Base-by-base conservation (phyloP, 2,113 vertebrate genomes). In the Regulus satrapa region DNA sequence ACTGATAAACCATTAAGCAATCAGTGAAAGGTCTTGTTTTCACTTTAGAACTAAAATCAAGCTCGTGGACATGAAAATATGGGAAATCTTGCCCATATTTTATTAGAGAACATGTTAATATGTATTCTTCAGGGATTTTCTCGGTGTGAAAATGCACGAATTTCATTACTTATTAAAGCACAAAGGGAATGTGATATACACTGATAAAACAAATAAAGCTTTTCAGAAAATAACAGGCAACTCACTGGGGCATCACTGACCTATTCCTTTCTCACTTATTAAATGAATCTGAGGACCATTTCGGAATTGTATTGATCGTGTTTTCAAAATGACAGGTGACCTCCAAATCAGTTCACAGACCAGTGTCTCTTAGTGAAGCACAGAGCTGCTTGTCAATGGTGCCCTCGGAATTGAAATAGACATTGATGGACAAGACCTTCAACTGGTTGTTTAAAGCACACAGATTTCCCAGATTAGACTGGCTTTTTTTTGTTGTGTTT, bases 271-370 rank as follows among this genome's bases (percentile, higher is more conserved):
- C 83, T 95, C 69, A 85, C 66, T 82, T 96, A 85, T 93, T 97
- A 97, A 98, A 97, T 62, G 80, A 97, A 94, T 89, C 81, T 97
- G 85, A 97, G 68, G 51, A 88, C 86, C 8, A 4, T 71, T 95
- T 97, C 66, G 4, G n/a, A 95, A 96, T 94, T 80, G 36, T 92
- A 98, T 98, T 93, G 98, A 97, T 98, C 8, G 2, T 5, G 4
- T 77, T 97, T 96, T 97, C 94, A 94, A 95, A 97, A 97, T 97
- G 97, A 98, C 95, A 97, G 97, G 93, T 96, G 92, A 97, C 78
- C 88, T 97, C 95, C 93, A 96, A 92, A 94, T 97, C 97, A 96
- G 90, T 94, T 97, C 95, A 83, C 92, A 97, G 71, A 67, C 76
- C 78, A 93, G 51, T 85, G 81, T 94, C 64, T 97, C 59, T 89